Base-by-base conservation (phyloP, 2,113 vertebrate genomes). In the Leucoraja erinaceus region DNA sequence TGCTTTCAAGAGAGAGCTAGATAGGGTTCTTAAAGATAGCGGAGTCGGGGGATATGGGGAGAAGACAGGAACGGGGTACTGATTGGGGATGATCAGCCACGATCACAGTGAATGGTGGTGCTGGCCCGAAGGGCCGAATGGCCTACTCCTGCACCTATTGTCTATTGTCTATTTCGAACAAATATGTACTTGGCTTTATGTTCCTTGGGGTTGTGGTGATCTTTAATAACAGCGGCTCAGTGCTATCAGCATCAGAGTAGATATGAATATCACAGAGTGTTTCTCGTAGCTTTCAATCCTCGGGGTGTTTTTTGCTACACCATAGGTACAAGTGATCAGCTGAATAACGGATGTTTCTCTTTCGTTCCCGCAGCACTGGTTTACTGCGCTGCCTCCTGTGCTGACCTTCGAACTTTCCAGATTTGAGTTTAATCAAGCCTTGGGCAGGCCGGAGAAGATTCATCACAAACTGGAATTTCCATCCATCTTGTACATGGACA, bases 381-480 rank as follows among this genome's bases (percentile, higher is more conserved):
- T 99, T 95, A 99, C 98, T 7, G 98, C 99, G 93, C 97, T 99
- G 76, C 99, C 99, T 93, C 99, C 99, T 9, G 98, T 99, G 77
- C 95, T 99, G 96, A 99, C 99, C 63, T 99, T 99, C 94, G 99
- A 99, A 94, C 96, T 99, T 16, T 99, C 98, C 93, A 97, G 99
- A 95, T 99, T 99, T 96, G 98, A 99, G 95, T 99, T 99, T 95
- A 99, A 99, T 95, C 98, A 99, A 95, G 97, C 98, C 84, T 96
- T 99, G 90, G 99, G 99, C 92, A 97, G 98, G 94, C 98, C 98
- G n/a, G 98, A 99, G 96, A 99, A 99, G 96, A 99, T 99, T 95
- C 98, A 99, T 96, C 98, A 99, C 95, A 99, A 99, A 95, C 97
- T 99, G 81, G 99, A 99, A 96, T 99, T 99, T 95, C 98, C 99